These are phyloP conservation scores for Nothocercus nigrocapillus DNA, from an alignment of 2,113 vertebrate genomes.

Conservation along the genomic window DNA sequence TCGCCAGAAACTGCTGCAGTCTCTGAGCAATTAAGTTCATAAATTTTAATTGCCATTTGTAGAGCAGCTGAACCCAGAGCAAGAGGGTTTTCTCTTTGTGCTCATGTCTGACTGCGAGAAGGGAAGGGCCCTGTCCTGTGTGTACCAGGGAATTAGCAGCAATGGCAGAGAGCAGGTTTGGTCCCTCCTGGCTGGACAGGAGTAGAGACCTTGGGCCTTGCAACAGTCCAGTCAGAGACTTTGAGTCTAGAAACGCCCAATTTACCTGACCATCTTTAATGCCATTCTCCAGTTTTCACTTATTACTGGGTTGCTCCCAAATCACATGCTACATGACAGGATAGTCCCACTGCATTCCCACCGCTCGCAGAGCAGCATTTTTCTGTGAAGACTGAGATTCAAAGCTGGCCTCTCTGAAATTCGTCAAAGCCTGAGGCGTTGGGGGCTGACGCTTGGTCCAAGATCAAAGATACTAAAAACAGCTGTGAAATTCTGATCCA, in stretches of 20 bases:
- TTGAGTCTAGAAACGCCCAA: background rate
- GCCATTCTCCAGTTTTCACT: background rate
- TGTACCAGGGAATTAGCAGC: background rate
- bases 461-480: slow-evolving; percentile 5
- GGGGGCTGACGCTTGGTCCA: background rate
- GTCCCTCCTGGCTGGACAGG: background rate
- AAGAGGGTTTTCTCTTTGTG: background rate
- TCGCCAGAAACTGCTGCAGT: background rate
- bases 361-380: background rate
- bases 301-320: background rate
- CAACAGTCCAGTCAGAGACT: background rate
- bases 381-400: background rate
- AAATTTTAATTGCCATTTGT: background rate
- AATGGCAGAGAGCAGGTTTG: background rate
- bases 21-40: background rate
- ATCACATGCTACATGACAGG: background rate
- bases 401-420: background rate
- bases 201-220: background rate
- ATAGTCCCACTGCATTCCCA: background rate
- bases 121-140: background rate
- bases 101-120: fast-evolving
- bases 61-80: background rate
- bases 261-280: background rate
- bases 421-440: background rate
- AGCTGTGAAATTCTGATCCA: slow-evolving; percentile 7